These are phyloP conservation scores for Tetrax tetrax DNA, from an alignment of 2,113 vertebrate species.

Conservation along the genomic window DNA sequence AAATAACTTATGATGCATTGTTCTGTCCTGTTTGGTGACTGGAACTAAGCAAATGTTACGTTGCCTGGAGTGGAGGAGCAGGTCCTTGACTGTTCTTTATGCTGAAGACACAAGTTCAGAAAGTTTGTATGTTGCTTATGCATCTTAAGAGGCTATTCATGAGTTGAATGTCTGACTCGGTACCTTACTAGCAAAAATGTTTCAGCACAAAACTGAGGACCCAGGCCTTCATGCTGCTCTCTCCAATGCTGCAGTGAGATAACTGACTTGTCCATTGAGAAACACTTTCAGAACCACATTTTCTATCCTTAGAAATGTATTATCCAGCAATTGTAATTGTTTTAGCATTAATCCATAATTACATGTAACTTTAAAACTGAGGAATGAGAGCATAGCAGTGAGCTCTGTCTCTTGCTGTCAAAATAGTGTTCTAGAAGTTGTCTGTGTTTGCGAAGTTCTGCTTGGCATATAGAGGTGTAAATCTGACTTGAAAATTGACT, in stretches of 20 bases:
- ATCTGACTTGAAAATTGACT: constrained; percentile 82
- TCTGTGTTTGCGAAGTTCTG: constrained; percentile 28
- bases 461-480: background rate
- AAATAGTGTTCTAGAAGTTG: background rate
- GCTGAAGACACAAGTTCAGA: background rate
- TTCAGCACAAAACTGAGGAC: background rate
- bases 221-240: background rate
- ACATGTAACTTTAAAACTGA: background rate
- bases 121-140: background rate
- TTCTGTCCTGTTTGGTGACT: background rate
- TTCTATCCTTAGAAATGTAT: background rate
- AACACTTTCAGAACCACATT: background rate
- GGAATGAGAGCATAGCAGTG: background rate
- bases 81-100: background rate
- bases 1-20: background rate
- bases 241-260: background rate
- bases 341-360: background rate
- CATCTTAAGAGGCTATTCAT: background rate
- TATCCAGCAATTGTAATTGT: background rate
- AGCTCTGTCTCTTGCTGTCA: background rate
- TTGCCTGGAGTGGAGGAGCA: background rate
- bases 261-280: background rate
- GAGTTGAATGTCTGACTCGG: background rate
- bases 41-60: background rate
- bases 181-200: background rate